These are phyloP conservation scores for Psammodynastes pulverulentus DNA, from an alignment of 2,113 vertebrate species.

Conservation along the genomic window DNA sequence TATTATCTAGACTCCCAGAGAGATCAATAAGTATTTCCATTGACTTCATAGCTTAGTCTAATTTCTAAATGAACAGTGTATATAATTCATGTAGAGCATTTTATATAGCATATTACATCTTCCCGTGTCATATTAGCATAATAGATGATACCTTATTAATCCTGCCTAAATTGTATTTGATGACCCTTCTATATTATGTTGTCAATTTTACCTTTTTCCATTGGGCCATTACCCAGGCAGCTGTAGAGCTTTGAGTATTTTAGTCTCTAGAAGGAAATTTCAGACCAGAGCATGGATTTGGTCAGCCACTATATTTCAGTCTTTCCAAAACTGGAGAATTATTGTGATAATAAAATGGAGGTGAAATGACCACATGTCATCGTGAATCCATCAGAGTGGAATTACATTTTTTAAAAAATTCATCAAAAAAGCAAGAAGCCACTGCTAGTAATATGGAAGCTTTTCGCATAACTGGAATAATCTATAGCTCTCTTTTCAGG, in stretches of 20 bases:
- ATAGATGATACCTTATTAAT: conserved; percentile 25
- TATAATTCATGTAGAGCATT: conserved; percentile 13
- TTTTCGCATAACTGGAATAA: not conserved
- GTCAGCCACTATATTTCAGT: not conserved
- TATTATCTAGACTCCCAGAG: not conserved
- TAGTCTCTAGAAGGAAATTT: not conserved
- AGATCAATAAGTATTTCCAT: conserved; percentile 19
- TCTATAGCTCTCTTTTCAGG: not conserved
- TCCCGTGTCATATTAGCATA: conserved; percentile 11
- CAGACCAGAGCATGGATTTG: not conserved
- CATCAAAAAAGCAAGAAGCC: not conserved
- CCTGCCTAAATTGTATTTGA: conserved; percentile 1
- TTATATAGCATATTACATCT: not conserved
- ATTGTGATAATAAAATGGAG: not conserved
- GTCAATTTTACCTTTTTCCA: conserved; percentile 10
- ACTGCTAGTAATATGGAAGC: not conserved
- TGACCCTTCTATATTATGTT: not conserved
- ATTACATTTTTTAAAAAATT: not conserved
- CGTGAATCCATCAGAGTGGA: not conserved
- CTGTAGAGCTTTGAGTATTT: not conserved
- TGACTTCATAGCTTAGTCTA: conserved; percentile 21
- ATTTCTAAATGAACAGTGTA: not conserved
- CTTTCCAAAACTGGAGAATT: not conserved
- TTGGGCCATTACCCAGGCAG: not conserved
- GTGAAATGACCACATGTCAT: not conserved